A percentile compares a stretch with the other conserved stretches of the same genome.
These are phyloP conservation scores for Melanotaenia boesemani DNA, from an alignment of 2,797 vertebrate genomes.

Conservation along the genomic window DNA sequence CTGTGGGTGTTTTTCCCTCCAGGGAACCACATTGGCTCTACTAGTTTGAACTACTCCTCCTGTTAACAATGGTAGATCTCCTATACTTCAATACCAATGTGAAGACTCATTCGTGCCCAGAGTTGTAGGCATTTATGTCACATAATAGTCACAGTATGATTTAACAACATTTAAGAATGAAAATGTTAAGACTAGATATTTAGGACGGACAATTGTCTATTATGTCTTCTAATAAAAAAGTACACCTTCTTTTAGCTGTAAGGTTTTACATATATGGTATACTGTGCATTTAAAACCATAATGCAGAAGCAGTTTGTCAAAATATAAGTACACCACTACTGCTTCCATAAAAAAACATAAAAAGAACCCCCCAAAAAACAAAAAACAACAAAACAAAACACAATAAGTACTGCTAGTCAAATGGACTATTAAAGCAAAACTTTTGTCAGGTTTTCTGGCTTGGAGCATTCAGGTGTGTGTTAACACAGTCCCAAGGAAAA, in stretches of 20 bases:
- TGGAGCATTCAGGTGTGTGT: background rate
- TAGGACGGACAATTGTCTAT: background rate
- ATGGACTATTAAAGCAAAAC: background rate
- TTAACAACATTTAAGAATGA: background rate
- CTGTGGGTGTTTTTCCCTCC: slow-evolving; percentile 60
- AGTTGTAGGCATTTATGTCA: slow-evolving; percentile 17
- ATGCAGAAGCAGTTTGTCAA: background rate
- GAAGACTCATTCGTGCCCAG: slow-evolving; percentile 1
- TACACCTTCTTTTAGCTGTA: background rate
- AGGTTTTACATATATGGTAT: background rate
- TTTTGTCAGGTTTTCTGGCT: background rate
- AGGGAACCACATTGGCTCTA: slow-evolving; percentile 54
- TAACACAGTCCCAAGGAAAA: background rate
- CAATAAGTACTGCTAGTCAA: background rate
- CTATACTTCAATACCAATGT: slow-evolving; percentile 19
- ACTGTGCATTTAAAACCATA: background rate
- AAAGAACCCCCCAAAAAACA: too few species aligned
- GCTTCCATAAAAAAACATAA: background rate
- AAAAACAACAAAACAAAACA: too few species aligned
- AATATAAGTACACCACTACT: background rate
- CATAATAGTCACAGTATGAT: background rate
- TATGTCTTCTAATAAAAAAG: background rate
- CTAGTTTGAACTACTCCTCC: slow-evolving; percentile 58
- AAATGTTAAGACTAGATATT: background rate
- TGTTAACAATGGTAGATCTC: slow-evolving; percentile 32